These are phyloP conservation scores for Bombus sylvicola DNA, from an alignment of 1,140 invertebrate species.

Conservation along the genomic window DNA sequence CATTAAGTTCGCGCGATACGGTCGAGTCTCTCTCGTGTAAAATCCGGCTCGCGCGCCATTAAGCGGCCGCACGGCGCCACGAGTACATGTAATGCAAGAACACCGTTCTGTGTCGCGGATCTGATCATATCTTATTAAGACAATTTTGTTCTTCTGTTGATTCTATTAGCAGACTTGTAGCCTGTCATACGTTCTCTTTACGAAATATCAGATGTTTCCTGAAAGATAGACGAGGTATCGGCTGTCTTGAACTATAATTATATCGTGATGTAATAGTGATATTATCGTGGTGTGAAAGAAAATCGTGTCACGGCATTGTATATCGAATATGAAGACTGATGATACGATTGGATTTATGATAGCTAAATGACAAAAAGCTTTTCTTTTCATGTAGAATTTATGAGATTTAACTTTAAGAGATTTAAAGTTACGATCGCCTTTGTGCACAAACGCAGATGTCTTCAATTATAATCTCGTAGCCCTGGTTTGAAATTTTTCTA, in stretches of 20 bases:
- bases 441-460: accelerated
- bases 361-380: background rate
- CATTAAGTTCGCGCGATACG: conserved; percentile 50
- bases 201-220: no score
- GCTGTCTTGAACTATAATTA: no score
- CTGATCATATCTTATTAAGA: conserved; percentile 22
- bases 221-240: no score
- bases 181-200: no score
- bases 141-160: no score
- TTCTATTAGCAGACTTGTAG: no score
- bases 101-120: background rate
- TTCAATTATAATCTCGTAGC: background rate
- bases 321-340: no score
- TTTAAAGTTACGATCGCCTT: background rate
- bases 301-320: no score
- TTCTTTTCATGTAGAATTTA: background rate
- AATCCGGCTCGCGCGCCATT: conserved; percentile 21
- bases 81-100: conserved; percentile 13
- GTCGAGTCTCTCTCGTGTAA: conserved; percentile 13
- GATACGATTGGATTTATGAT: no score
- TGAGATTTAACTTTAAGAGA: background rate
- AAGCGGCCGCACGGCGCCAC: conserved; percentile 19
- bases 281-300: no score
- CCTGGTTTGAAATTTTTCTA: background rate
- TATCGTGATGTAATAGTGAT: no score